phyloP scores from a whole-genome alignment of 2,113 vertebrate genomes.

The Rhodinocichla rosea region DNA sequence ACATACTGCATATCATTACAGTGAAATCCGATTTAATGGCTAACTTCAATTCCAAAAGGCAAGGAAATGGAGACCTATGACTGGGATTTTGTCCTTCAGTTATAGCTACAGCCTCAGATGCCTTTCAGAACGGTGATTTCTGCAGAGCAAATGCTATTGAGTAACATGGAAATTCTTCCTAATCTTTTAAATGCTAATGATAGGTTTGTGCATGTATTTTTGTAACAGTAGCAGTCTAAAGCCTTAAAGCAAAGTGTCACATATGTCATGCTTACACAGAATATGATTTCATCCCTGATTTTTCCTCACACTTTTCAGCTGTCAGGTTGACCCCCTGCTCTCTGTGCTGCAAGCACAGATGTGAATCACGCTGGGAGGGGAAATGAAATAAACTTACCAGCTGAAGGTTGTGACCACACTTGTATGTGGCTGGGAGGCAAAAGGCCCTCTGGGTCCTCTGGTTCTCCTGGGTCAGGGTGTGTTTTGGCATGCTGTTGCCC shows the following conservation, averaged over 20 bases:
- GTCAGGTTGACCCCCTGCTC: background rate
- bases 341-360: background rate
- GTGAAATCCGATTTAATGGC: slow-evolving; percentile 17
- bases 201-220: background rate
- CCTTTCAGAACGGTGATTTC: background rate
- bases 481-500: background rate
- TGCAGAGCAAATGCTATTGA: background rate
- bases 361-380: background rate
- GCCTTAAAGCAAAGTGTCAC: background rate
- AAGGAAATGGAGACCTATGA: background rate
- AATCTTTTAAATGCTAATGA: background rate
- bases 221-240: background rate
- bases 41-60: background rate
- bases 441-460: background rate
- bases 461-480: background rate
- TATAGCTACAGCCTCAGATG: background rate
- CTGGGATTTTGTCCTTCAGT: background rate
- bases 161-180: background rate
- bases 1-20: background rate
- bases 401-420: background rate
- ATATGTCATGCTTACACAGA: background rate
- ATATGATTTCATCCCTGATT: background rate
- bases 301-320: background rate
- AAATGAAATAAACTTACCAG: background rate
- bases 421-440: background rate